A percentile compares a stretch with the other conserved stretches of the same genome.
Conservation (phyloP, 2,113 vertebrate species). For the Lycocorax pyrrhopterus region DNA sequence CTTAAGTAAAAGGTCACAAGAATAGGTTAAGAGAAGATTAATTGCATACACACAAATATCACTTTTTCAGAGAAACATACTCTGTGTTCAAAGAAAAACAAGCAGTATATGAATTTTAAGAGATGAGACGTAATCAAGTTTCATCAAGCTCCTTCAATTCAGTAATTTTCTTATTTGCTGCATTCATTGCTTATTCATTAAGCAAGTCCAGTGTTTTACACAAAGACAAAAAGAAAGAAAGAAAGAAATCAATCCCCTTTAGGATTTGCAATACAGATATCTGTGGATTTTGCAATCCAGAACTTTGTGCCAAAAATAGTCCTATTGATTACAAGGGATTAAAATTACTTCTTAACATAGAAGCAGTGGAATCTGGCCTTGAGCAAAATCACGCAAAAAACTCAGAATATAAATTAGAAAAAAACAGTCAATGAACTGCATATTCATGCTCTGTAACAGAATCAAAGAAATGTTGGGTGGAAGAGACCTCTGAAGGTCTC, state of each 20-base stretch:
- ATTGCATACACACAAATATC: not conserved
- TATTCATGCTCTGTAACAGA: not conserved
- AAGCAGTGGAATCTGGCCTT: not conserved
- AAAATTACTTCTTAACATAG: slow-evolving; percentile 24
- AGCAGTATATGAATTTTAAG: not conserved
- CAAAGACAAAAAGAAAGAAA: not conserved
- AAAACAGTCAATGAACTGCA: slow-evolving; percentile 2
- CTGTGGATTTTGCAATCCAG: not conserved
- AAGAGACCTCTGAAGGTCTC: not conserved
- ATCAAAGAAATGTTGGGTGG: not conserved
- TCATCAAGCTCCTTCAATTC: not conserved
- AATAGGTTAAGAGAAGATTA: slow-evolving; percentile 4
- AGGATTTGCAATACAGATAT: not conserved
- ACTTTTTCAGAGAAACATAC: not conserved
- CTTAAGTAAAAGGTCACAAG: slow-evolving; percentile 37
- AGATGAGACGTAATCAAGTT: not conserved
- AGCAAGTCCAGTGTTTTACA: not conserved
- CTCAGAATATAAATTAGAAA: not conserved
- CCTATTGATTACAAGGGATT: slow-evolving; percentile 29
- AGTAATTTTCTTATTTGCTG: not conserved
- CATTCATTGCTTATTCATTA: not conserved
- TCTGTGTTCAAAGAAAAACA: not conserved
- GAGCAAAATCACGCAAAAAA: slow-evolving; percentile 1
- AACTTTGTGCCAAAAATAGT: not conserved
- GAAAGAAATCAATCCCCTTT: not conserved